phyloP scores from a whole-genome alignment of 1,140 invertebrate genomes.

The Saccostrea echinata region DNA sequence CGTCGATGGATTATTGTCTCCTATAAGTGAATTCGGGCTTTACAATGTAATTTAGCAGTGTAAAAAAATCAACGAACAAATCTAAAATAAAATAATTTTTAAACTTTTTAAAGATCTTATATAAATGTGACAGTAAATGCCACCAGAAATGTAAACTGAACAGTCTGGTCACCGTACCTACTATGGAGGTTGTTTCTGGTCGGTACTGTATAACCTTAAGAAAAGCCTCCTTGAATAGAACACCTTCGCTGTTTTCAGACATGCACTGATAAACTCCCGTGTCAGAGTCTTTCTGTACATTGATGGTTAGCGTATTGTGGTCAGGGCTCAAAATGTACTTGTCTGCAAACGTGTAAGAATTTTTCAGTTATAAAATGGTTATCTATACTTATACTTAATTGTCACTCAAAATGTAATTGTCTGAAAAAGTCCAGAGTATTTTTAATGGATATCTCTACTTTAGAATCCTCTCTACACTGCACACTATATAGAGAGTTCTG shows the following conservation, averaged over 20 bases:
- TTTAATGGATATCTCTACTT: no score
- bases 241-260: conserved; percentile 13
- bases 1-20: neutral
- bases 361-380: no score
- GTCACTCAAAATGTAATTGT: no score
- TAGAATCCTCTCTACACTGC: no score
- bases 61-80: neutral
- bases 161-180: neutral
- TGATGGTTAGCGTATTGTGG: neutral
- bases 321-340: neutral
- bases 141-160: no score
- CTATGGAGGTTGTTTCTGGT: no score
- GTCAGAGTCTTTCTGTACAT: neutral
- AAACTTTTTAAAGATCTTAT: no score
- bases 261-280: neutral
- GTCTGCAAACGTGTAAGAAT: neutral
- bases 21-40: neutral
- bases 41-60: neutral
- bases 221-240: neutral
- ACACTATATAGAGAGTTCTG: no score
- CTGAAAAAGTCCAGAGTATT: no score
- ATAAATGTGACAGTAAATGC: no score
- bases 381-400: no score
- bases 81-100: no score
- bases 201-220: neutral